Conservation (phyloP, 2,888 invertebrate species). For the Leucophenga montana region DNA sequence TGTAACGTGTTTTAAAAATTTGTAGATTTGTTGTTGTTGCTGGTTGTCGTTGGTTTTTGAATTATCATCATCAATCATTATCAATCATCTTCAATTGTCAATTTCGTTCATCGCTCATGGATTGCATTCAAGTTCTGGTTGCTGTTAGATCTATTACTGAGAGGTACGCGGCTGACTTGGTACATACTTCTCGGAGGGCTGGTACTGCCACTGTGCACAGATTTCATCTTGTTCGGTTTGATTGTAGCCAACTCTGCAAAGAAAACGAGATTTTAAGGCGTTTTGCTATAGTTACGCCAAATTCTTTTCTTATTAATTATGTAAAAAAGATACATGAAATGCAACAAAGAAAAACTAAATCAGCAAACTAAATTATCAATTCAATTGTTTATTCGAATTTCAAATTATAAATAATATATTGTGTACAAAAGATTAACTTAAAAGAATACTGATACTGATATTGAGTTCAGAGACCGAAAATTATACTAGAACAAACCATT, state of each 20-base stretch:
- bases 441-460: not conserved
- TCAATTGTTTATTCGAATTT: not conserved
- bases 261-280: not conserved
- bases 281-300: no score
- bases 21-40: conserved; percentile 1
- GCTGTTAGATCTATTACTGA: not conserved
- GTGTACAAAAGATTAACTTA: not conserved
- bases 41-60: not conserved
- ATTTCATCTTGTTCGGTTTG: conserved; percentile 76
- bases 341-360: conserved; percentile 15
- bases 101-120: no score
- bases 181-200: conserved; percentile 79
- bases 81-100: no score
- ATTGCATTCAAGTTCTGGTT: no score
- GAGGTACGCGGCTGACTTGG: conserved; percentile 72
- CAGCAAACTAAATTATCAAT: conserved; percentile 2
- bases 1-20: conserved; percentile 2
- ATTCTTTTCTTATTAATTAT: not conserved
- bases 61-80: no score
- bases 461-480: no score
- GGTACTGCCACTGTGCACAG: conserved; percentile 78
- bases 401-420: no score
- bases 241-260: conserved; percentile 77
- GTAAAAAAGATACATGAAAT: not conserved
- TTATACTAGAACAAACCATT: no score